These are phyloP conservation scores for Caenorhabditis latens DNA, from an alignment of 1,140 invertebrate genomes.

Conservation along the genomic window DNA sequence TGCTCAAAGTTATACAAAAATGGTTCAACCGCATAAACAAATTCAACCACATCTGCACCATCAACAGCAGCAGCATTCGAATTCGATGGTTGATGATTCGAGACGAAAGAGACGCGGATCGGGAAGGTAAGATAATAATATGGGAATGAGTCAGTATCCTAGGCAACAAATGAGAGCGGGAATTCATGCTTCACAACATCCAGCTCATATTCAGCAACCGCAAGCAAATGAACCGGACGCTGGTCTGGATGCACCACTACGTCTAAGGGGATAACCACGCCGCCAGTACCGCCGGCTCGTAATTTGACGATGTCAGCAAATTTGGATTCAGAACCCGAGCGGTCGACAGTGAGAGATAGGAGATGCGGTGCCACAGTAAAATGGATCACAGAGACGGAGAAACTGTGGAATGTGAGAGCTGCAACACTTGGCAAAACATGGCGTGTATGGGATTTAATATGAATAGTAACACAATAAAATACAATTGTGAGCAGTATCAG, in stretches of 20 bases:
- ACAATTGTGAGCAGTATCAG: not conserved
- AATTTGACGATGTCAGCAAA: not conserved
- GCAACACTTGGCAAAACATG: conserved; percentile 35
- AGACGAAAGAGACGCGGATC: not conserved
- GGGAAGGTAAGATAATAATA: not conserved
- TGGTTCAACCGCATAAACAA: not conserved
- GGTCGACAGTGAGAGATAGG: not conserved
- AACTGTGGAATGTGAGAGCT: not conserved
- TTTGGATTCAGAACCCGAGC: conserved; percentile 20
- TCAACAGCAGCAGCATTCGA: not conserved
- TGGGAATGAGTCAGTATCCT: too few relatives aligned
- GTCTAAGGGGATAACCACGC: not conserved
- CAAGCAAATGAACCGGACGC: not conserved
- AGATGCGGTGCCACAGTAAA: conserved; percentile 14
- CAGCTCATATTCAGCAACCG: not conserved
- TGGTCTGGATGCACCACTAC: not conserved
- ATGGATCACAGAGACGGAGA: conserved; percentile 33
- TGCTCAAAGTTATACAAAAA: too few relatives aligned
- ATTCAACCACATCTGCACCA: not conserved
- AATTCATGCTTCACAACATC: not conserved
- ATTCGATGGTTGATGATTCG: not conserved
- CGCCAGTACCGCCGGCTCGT: not conserved
- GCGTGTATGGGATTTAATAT: not conserved
- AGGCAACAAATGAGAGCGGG: not conserved
- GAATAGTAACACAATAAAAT: not conserved